Evolutionary conservation across 2,797 vertebrate genomes (phyloP).

Genomic region (Malurus leucopterus): DNA sequence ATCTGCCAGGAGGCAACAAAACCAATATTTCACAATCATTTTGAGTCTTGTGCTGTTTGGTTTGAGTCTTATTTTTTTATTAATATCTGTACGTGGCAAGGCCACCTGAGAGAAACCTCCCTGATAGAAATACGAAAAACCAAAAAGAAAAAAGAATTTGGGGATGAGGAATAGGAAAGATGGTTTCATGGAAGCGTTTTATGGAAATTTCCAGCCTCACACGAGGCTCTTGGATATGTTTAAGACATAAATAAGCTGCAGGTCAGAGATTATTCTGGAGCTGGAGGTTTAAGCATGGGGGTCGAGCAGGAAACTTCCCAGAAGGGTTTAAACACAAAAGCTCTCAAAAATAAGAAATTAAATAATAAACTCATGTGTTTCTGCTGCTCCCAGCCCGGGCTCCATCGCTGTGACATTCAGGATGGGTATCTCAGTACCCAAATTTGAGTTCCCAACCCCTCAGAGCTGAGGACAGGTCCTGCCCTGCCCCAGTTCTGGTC

Average conservation of each 20-base stretch:
- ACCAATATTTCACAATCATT: not conserved
- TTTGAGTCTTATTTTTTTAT: not conserved
- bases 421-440: not conserved
- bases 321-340: not conserved
- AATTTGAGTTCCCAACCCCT: not conserved
- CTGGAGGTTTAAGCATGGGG: not conserved
- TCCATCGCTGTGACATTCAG: not conserved
- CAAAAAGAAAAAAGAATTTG: not conserved
- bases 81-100: not conserved
- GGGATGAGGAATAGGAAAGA: not conserved
- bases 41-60: not conserved
- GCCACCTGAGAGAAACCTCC: not conserved
- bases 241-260: not conserved
- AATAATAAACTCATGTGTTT: not conserved
- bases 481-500: not conserved
- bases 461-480: not conserved
- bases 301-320: not conserved
- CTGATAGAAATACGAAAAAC: not conserved
- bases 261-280: not conserved
- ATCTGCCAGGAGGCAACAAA: not conserved
- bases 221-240: not conserved
- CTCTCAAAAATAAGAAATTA: not conserved
- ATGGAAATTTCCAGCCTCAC: not conserved
- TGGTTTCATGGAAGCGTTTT: not conserved
- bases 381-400: not conserved